Percentiles rank a stretch among this genome's conserved stretches.
Conservation (phyloP, 2,113 vertebrate genomes). For the human (Homo sapiens) region DNA sequence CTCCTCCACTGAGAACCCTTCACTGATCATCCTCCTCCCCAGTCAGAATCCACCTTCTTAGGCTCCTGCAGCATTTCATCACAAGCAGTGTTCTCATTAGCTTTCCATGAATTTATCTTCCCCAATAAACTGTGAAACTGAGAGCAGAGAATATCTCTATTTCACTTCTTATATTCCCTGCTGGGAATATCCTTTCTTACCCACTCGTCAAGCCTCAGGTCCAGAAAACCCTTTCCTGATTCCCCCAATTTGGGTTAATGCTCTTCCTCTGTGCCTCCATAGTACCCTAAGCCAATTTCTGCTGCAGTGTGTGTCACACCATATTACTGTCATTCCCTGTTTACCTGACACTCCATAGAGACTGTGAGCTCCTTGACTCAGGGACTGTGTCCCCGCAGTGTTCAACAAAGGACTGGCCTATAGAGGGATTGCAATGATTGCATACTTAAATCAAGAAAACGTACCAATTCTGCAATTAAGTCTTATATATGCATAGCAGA, state of each 20-base stretch:
- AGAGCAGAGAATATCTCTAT: neutral
- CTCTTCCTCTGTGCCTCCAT: neutral
- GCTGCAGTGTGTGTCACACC: neutral
- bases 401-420: neutral
- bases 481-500: neutral
- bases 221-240: neutral
- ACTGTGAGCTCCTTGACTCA: neutral
- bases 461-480: neutral
- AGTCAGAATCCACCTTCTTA: neutral
- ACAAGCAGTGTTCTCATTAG: neutral
- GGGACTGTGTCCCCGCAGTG: neutral
- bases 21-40: neutral
- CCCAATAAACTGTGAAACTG: neutral
- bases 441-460: neutral
- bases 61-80: neutral
- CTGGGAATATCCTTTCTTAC: neutral
- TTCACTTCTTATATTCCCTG: neutral
- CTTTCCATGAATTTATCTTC: neutral
- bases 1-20: neutral
- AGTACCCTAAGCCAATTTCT: neutral
- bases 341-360: slow-evolving; percentile 13
- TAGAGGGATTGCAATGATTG: neutral
- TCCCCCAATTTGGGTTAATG: neutral
- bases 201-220: neutral
- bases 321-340: neutral